phyloP scores from a whole-genome alignment of 2,888 invertebrate genomes.

The Lathronympha strigana region DNA sequence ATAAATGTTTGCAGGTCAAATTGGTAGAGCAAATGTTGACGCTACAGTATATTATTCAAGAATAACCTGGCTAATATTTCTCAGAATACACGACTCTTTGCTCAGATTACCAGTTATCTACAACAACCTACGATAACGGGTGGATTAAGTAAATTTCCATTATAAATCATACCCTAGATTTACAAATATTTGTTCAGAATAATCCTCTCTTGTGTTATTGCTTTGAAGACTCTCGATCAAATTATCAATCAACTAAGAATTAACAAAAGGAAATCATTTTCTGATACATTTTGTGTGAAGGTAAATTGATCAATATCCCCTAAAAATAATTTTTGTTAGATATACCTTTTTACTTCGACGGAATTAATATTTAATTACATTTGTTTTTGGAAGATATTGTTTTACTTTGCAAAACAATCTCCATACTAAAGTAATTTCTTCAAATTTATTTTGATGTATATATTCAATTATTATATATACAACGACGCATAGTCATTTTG shows the following conservation, averaged over 20 bases:
- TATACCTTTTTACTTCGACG: too few relatives aligned
- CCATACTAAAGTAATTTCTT: too few relatives aligned
- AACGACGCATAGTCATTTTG: too few relatives aligned
- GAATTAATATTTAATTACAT: too few relatives aligned
- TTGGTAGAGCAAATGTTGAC: conserved; percentile 38
- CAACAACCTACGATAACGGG: conserved; percentile 61
- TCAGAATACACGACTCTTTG: conserved; percentile 56
- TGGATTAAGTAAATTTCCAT: conserved; percentile 65
- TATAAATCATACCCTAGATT: conserved; percentile 53
- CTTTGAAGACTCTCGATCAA: conserved; percentile 1
- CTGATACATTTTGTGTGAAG: neutral
- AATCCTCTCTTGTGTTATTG: conserved; percentile 21
- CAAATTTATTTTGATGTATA: too few relatives aligned
- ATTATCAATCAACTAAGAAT: neutral
- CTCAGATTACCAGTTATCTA: conserved; percentile 60
- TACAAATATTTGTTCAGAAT: conserved; percentile 36
- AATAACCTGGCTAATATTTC: conserved; percentile 56
- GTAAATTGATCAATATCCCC: neutral
- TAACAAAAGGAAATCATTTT: neutral
- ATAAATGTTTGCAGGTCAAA: conserved; percentile 34
- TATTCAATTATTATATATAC: too few relatives aligned
- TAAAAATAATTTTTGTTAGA: too few relatives aligned
- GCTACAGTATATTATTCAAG: conserved; percentile 39
- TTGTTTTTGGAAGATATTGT: too few relatives aligned
- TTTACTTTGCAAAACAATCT: too few relatives aligned